Evolutionary conservation across 2,797 vertebrate genomes (phyloP).

Genomic region (Pampus argenteus): DNA sequence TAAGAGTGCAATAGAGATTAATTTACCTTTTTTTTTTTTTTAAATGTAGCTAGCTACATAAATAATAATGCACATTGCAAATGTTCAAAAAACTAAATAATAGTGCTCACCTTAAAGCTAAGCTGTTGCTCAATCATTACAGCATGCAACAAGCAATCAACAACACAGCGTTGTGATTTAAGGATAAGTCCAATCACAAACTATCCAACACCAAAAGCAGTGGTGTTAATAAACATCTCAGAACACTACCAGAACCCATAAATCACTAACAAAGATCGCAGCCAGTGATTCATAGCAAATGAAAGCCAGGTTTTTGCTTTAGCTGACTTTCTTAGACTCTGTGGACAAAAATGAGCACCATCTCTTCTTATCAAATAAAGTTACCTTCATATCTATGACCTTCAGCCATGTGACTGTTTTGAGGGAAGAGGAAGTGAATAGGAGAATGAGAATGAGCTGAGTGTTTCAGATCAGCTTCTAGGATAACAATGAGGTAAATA

Average conservation of each 20-base stretch:
- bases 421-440: slow-evolving; percentile 23
- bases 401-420: slow-evolving; percentile 29
- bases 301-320: slow-evolving; percentile 15
- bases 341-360: slow-evolving; percentile 25
- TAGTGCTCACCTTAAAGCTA: not conserved
- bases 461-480: slow-evolving; percentile 9
- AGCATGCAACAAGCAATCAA: not conserved
- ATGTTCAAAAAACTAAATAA: not conserved
- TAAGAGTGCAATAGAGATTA: not conserved
- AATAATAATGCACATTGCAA: slow-evolving; percentile 3
- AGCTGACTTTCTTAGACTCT: not conserved
- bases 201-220: slow-evolving; percentile 2
- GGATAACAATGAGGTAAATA: not conserved
- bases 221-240: slow-evolving; percentile 1
- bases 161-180: slow-evolving; percentile 12
- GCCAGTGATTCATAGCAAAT: slow-evolving; percentile 12
- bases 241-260: not conserved
- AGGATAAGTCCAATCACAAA: not conserved
- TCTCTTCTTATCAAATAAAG: slow-evolving; percentile 21
- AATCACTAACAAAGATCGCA: slow-evolving; percentile 19
- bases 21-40: not conserved
- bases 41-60: not conserved
- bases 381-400: slow-evolving; percentile 32
- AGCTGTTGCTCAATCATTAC: not conserved
- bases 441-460: not conserved